These are phyloP conservation scores for Azemiops feae DNA, from an alignment of 2,113 vertebrate genomes.

Conservation along the genomic window DNA sequence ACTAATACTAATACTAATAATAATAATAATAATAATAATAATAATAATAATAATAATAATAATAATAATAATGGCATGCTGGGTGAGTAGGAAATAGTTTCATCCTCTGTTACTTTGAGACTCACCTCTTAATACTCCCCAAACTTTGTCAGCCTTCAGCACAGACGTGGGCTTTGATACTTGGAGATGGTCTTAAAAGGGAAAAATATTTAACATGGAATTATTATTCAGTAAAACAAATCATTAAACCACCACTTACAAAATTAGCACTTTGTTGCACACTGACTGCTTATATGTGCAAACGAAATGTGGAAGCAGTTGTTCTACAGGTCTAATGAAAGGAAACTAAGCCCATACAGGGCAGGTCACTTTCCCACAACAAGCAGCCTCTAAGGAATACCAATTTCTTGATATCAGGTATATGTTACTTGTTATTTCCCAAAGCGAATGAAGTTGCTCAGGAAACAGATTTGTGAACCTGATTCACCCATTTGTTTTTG, in stretches of 20 bases:
- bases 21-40: too few relatives aligned
- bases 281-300: background rate
- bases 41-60: too few relatives aligned
- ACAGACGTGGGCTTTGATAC: constrained; percentile 75
- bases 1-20: too few relatives aligned
- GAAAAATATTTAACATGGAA: background rate
- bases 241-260: background rate
- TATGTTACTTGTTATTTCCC: background rate
- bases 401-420: background rate
- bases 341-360: background rate
- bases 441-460: background rate
- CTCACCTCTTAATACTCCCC: constrained; percentile 93
- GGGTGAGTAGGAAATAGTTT: background rate
- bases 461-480: too few relatives aligned
- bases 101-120: background rate
- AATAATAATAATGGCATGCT: background rate
- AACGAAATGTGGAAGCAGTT: background rate
- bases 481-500: background rate
- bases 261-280: background rate
- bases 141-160: constrained; percentile 85
- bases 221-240: background rate
- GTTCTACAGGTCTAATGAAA: background rate
- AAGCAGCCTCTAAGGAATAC: background rate
- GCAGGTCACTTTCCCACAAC: background rate
- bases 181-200: constrained; percentile 77